Conservation (phyloP, 2,888 invertebrate species). For the Penaeus monodon region DNA sequence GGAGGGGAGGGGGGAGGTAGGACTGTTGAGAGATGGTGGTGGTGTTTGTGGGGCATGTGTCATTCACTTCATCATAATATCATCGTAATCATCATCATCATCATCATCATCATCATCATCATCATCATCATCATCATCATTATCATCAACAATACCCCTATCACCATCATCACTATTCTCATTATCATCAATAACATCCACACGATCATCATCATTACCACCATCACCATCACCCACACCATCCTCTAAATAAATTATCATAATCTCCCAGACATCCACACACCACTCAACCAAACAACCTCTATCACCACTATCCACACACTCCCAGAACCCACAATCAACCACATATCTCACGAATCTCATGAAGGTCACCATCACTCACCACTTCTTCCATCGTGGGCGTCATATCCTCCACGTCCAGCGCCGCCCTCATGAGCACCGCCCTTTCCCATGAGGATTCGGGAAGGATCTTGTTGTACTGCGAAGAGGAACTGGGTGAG, state of each 20-base stretch:
- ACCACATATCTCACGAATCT: neutral
- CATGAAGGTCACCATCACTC: neutral
- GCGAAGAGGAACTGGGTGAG: neutral
- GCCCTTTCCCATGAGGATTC: slow-evolving; percentile 35
- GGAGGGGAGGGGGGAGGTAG: too few species aligned
- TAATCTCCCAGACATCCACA: too few species aligned
- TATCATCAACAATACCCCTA: too few species aligned
- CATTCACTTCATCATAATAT: too few species aligned
- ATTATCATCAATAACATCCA: too few species aligned
- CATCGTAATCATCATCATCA: neutral
- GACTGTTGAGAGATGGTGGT: too few species aligned
- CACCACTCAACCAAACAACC: too few species aligned
- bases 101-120: too few species aligned
- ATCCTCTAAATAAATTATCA: neutral
- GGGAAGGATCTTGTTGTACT: slow-evolving; percentile 29
- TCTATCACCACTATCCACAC: neutral
- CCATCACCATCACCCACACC: neutral
- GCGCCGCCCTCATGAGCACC: slow-evolving; percentile 26
- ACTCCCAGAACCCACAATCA: too few species aligned
- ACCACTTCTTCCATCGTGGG: slow-evolving; percentile 35
- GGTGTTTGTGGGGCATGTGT: too few species aligned
- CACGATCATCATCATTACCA: too few species aligned
- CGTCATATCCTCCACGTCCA: slow-evolving; percentile 26
- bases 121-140: neutral
- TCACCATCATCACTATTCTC: too few species aligned